These are phyloP conservation scores for Nomada ruficornis DNA, from an alignment of 2,888 invertebrate genomes.

Conservation along the genomic window DNA sequence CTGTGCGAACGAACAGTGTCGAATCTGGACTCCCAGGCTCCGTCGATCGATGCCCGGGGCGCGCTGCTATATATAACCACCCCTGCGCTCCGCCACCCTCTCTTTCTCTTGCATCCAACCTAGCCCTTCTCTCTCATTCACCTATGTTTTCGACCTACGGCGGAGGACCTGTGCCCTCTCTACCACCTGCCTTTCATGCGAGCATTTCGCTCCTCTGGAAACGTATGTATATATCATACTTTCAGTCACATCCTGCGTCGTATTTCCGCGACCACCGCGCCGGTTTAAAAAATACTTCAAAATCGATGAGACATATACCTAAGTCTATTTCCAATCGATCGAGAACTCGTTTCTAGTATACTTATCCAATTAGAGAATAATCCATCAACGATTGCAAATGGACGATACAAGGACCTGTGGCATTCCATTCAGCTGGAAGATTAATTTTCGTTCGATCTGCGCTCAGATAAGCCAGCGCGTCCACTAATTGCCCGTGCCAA, in stretches of 20 bases:
- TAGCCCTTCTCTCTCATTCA: constrained; percentile 30
- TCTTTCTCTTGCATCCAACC: constrained; percentile 39
- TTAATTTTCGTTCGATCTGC: constrained; percentile 6
- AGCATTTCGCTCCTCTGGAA: neutral
- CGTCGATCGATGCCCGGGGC: constrained; percentile 83
- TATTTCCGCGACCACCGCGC: neutral
- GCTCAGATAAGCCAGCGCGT: neutral
- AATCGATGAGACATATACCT: neutral
- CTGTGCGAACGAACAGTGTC: constrained; percentile 72
- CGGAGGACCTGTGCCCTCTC: constrained; percentile 36
- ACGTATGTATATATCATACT: neutral
- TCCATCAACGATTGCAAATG: neutral
- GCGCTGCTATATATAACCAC: constrained; percentile 76
- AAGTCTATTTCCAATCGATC: too few species aligned
- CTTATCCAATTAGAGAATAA: neutral
- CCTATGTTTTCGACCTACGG: constrained; percentile 46
- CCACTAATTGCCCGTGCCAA: constrained; percentile 33
- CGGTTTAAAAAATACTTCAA: neutral
- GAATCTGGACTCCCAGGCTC: constrained; percentile 81
- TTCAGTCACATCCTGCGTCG: neutral
- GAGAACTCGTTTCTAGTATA: neutral
- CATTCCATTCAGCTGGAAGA: neutral
- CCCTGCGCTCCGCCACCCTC: constrained; percentile 63
- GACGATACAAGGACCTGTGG: neutral
- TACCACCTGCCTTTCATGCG: constrained; percentile 40